Evolutionary conservation across 2,888 invertebrate species (phyloP), one percentile per base, ranked within the genome.

Genomic region (Pachliopta kotzebuea): DNA sequence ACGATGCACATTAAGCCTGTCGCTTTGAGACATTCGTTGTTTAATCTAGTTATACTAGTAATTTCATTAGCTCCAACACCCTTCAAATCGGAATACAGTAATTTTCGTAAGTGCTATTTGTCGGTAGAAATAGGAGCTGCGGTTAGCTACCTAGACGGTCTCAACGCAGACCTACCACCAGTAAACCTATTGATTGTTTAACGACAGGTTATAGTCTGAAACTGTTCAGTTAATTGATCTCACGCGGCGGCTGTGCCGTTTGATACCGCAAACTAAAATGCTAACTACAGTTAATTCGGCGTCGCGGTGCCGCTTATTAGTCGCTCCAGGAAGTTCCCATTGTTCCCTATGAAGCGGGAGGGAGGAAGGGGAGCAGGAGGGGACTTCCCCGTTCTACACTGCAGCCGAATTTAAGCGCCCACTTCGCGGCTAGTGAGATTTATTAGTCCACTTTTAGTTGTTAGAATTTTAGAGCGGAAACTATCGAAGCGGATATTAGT

Each of bases 211-310:
- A 37, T 37, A 14, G 11, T 37, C 37, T 37, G 37, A 11, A 37
- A 37, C 14, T 37, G 37, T 37, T 37, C 11, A 4, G 37, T 37
- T 37, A 62, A 52, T 57, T 50, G 24, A 55, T 59, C 55, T 50
- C 31, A 52, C 60, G 23, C 61, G 56, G 58, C 45, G 24, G 56
- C 67, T 67, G 55, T 26, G 53, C 64, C 63, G 59, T 57, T 68
- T 65, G 69, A 69, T 68, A 67, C 66, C 67, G 69, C 68, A 69
- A 74, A 73, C 71, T 70, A 72, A 72, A 72, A 70, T 69, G 65
- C 69, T 71, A 69, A 75, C 72, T 71, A 69, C 70, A 76, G 74
- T 75, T 74, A 74, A 76, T 76, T 74, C 70, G 66, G 70, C 74
- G 69, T 70, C 66, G 65, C 57, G 69, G 68, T 70, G 68, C 70